These are phyloP conservation scores for Bucorvus abyssinicus DNA, from an alignment of 2,797 vertebrate genomes.

Conservation along the genomic window DNA sequence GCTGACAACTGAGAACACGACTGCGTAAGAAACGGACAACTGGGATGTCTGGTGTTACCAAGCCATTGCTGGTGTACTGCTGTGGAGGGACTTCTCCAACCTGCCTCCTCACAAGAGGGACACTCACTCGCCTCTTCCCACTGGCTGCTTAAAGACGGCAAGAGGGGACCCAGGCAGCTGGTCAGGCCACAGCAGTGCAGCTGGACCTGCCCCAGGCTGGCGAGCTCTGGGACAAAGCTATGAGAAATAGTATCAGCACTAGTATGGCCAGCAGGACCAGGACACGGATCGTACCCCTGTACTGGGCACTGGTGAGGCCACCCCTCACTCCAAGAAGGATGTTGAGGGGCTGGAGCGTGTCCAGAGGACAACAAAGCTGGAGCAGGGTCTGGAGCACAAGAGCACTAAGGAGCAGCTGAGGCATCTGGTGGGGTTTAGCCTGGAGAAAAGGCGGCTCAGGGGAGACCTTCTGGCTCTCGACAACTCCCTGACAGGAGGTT, in stretches of 20 bases:
- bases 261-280: background rate
- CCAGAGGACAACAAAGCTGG: background rate
- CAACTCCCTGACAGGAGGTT: background rate
- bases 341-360: background rate
- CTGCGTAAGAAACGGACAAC: background rate
- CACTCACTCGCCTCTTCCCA: background rate
- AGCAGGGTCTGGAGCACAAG: background rate
- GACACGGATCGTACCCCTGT: background rate
- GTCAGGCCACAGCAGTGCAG: background rate
- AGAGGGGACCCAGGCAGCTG: background rate
- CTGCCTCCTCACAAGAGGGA: background rate
- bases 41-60: background rate
- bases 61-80: background rate
- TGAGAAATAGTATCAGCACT: background rate
- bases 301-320: background rate
- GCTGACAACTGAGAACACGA: background rate
- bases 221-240: background rate
- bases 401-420: background rate
- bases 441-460: background rate
- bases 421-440: background rate
- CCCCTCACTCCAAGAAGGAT: background rate
- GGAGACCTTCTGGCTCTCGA: background rate
- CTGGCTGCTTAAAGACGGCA: background rate
- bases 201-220: background rate
- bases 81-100: background rate